These are phyloP conservation scores for Micronisus gabar DNA, from an alignment of 2,113 vertebrate genomes.

Conservation along the genomic window DNA sequence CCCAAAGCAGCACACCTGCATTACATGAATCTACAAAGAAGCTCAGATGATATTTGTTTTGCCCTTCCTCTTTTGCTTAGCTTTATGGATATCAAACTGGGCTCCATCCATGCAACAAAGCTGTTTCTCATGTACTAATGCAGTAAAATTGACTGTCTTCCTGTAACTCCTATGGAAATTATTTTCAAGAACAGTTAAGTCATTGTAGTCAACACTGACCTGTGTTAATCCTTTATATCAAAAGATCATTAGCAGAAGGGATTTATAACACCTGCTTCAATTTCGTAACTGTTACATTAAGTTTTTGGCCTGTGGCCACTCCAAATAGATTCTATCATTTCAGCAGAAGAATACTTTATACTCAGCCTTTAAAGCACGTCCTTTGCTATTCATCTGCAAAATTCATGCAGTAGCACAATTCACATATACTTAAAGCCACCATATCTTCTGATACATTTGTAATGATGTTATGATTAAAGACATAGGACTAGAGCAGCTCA, in stretches of 20 bases:
- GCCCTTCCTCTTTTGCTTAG: neutral
- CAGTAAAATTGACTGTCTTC: neutral
- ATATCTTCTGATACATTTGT: neutral
- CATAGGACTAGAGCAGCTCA: neutral
- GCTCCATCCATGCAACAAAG: neutral
- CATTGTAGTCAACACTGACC: neutral
- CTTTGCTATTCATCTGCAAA: constrained; percentile 13
- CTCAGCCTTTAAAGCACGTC: constrained; percentile 15
- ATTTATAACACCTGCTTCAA: neutral
- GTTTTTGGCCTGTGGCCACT: constrained; percentile 48
- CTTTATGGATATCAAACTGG: neutral
- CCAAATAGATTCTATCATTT: constrained; percentile 55
- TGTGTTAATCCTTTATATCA: neutral
- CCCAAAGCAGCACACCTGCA: neutral
- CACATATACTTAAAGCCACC: neutral
- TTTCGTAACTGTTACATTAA: neutral
- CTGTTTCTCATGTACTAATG: neutral
- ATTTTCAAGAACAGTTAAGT: neutral
- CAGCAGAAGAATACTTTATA: constrained; percentile 25
- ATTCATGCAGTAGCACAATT: neutral
- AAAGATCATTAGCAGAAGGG: neutral
- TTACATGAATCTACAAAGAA: neutral
- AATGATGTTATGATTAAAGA: neutral
- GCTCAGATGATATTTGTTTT: neutral
- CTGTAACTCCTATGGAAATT: neutral